Evolutionary conservation across 2,113 vertebrate genomes (phyloP).

Genomic region (Abramis brama): DNA sequence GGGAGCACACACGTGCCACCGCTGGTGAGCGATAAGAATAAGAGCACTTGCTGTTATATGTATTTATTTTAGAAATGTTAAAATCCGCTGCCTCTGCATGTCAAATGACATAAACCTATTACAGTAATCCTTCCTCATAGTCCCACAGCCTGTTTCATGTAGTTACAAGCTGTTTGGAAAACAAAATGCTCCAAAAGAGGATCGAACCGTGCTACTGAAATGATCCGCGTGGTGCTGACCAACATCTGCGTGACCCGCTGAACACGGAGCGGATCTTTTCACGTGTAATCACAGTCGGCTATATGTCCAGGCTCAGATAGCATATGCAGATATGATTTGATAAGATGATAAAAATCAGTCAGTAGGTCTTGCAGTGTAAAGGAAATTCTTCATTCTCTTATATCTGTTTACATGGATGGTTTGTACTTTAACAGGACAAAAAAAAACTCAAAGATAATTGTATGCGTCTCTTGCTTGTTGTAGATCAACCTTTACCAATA

Average conservation of each 20-base stretch:
- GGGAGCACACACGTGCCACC: neutral
- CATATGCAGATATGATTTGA: neutral
- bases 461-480: neutral
- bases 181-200: neutral
- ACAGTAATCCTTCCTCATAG: slow-evolving; percentile 21
- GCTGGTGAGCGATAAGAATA: slow-evolving; percentile 1
- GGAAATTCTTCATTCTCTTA: neutral
- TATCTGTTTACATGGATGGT: neutral
- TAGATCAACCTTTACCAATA: slow-evolving; percentile 56
- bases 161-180: slow-evolving; percentile 9
- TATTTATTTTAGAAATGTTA: slow-evolving; percentile 13
- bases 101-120: slow-evolving; percentile 31
- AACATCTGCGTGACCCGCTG: neutral
- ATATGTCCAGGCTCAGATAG: neutral
- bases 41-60: neutral
- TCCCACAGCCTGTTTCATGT: slow-evolving; percentile 11
- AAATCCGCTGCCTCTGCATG: slow-evolving; percentile 31
- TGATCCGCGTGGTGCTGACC: slow-evolving; percentile 5
- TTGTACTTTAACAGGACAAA: neutral
- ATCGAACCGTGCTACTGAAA: neutral
- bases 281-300: neutral
- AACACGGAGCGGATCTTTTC: neutral
- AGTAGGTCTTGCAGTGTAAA: neutral
- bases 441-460: neutral
- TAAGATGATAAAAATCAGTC: neutral